Percentiles rank a stretch among this genome's conserved stretches.
phyloP scores from a whole-genome alignment of 2,888 invertebrate genomes.

The Hemistola chrysoprasaria region DNA sequence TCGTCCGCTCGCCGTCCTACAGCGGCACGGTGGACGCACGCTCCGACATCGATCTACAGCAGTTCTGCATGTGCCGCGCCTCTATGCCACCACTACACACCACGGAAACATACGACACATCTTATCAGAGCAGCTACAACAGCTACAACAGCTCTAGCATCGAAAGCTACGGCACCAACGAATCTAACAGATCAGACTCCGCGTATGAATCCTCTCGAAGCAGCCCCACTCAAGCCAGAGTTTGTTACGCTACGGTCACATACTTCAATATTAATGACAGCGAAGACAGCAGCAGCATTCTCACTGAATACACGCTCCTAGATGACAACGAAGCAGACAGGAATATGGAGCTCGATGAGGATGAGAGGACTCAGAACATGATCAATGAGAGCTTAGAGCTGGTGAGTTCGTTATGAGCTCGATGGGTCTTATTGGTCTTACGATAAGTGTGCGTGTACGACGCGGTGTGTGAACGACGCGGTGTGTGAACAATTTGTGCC shows the following conservation, averaged over 20 bases:
- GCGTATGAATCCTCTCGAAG: constrained; percentile 71
- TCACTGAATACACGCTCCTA: constrained; percentile 69
- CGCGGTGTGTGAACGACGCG: too few species aligned
- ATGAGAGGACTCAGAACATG: constrained; percentile 62
- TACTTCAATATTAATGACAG: constrained; percentile 74
- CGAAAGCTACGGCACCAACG: constrained; percentile 51
- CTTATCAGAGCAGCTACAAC: constrained; percentile 59
- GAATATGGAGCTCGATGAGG: constrained; percentile 44
- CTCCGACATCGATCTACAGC: constrained; percentile 64
- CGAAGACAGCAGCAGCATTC: constrained; percentile 71
- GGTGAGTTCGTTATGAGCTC: constrained; percentile 68
- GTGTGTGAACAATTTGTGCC: too few species aligned
- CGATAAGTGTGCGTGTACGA: not conserved
- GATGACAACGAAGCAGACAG: constrained; percentile 56
- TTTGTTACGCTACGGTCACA: constrained; percentile 70
- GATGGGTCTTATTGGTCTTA: constrained; percentile 4
- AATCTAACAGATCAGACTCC: constrained; percentile 64
- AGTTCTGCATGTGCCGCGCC: constrained; percentile 67
- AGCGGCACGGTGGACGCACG: constrained; percentile 72
- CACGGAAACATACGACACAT: constrained; percentile 52
- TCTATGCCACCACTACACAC: constrained; percentile 53
- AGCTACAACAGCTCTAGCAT: constrained; percentile 64
- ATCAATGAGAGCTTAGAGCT: constrained; percentile 73
- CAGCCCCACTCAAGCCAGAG: constrained; percentile 55
- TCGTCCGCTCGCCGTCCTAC: constrained; percentile 63